Evolutionary conservation across 2,888 invertebrate species (phyloP).

Genomic region (Mythimna vitellina): DNA sequence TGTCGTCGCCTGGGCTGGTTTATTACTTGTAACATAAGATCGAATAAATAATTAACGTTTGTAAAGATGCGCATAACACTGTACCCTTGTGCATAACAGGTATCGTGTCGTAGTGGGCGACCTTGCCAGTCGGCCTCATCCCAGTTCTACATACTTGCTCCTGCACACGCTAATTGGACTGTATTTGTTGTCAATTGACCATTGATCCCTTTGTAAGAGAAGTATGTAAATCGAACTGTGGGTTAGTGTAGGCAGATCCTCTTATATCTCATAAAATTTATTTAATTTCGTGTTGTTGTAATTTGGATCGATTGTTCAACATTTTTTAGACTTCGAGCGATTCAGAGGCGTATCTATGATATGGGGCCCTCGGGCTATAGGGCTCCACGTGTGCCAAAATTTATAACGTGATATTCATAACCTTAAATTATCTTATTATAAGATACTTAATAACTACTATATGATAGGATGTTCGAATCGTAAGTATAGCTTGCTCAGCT

Average conservation of each 20-base stretch:
- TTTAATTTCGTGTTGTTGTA: not conserved
- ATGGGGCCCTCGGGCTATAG: too few relatives aligned
- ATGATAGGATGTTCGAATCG: too few relatives aligned
- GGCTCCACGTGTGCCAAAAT: too few relatives aligned
- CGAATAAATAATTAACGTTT: slow-evolving; percentile 46
- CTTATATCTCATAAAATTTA: not conserved
- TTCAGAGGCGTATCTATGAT: not conserved
- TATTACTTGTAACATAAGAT: slow-evolving; percentile 46
- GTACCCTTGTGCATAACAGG: slow-evolving; percentile 60
- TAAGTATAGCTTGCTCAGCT: too few relatives aligned
- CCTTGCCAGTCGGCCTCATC: slow-evolving; percentile 78
- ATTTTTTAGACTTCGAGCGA: not conserved
- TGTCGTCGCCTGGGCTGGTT: slow-evolving; percentile 5
- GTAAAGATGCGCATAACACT: slow-evolving; percentile 58
- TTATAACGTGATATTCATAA: too few relatives aligned
- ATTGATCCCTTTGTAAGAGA: slow-evolving; percentile 27
- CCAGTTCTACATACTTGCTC: slow-evolving; percentile 66
- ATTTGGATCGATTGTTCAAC: not conserved
- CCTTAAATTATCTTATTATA: too few relatives aligned
- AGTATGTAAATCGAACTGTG: slow-evolving; percentile 20
- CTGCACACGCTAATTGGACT: slow-evolving; percentile 62
- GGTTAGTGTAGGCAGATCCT: not conserved
- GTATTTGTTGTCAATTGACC: slow-evolving; percentile 66
- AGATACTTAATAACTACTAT: too few relatives aligned
- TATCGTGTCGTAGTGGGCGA: slow-evolving; percentile 71